Conservation (phyloP, 1,140 invertebrate genomes). For the Trypoxylus dichotomus region DNA sequence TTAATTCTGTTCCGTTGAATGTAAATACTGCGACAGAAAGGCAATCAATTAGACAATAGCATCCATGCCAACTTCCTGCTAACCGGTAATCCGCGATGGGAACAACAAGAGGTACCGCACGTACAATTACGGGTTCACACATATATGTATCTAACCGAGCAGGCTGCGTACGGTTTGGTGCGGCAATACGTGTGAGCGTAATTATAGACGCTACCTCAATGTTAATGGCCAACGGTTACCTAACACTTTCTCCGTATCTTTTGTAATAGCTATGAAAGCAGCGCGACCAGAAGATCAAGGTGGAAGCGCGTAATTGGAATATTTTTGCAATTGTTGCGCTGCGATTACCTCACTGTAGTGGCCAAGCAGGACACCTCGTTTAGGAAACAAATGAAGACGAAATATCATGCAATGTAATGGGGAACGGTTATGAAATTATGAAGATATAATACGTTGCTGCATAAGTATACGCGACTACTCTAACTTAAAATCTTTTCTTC, state of each 20-base stretch:
- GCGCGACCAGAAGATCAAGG: conserved; percentile 12
- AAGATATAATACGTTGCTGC: too few relatives aligned
- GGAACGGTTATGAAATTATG: too few relatives aligned
- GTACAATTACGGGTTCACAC: not conserved
- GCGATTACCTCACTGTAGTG: not conserved
- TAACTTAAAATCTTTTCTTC: too few relatives aligned
- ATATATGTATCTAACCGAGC: not conserved
- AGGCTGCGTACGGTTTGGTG: not conserved
- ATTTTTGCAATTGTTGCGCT: not conserved
- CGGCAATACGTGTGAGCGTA: not conserved
- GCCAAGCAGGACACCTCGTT: too few relatives aligned
- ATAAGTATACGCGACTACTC: too few relatives aligned
- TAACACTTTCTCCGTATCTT: conserved; percentile 19
- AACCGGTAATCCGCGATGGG: not conserved
- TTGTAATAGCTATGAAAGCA: conserved; percentile 17
- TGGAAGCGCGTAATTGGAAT: not conserved
- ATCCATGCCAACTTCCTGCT: not conserved
- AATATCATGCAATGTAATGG: too few relatives aligned
- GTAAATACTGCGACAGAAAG: not conserved
- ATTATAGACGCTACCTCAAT: not conserved
- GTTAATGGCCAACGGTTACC: conserved; percentile 8
- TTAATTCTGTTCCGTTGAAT: not conserved
- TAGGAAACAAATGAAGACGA: too few relatives aligned
- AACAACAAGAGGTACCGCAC: not conserved
- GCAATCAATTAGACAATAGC: not conserved